Evolutionary conservation across 1,140 invertebrate genomes (phyloP).

Genomic region (Luehdorfia chinensis): DNA sequence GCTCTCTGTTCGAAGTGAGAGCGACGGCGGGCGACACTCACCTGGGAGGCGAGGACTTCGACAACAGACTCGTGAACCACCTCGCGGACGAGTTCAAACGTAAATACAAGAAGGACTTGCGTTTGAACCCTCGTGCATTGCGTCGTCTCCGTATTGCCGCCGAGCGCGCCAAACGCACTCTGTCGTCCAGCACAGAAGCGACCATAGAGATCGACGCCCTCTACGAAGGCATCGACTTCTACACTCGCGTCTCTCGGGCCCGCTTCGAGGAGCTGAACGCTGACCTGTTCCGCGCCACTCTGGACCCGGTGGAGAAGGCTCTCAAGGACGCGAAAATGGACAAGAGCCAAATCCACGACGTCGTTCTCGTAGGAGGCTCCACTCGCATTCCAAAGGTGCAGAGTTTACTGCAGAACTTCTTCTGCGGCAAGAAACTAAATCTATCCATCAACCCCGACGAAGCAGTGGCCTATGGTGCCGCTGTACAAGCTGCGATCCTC

Average conservation of each 20-base stretch:
- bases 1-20: slow-evolving; percentile 81
- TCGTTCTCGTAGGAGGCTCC: slow-evolving; percentile 83
- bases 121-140: slow-evolving; percentile 51
- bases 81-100: slow-evolving; percentile 73
- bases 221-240: slow-evolving; percentile 57
- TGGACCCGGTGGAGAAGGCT: slow-evolving; percentile 76
- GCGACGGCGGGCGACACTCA: slow-evolving; percentile 80
- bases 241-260: slow-evolving; percentile 53
- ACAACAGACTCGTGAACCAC: slow-evolving; percentile 85
- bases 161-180: slow-evolving; percentile 70
- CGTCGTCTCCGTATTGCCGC: slow-evolving; percentile 79
- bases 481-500: slow-evolving; percentile 56
- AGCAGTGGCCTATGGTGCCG: slow-evolving; percentile 64
- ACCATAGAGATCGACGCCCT: slow-evolving; percentile 65
- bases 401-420: slow-evolving; percentile 58
- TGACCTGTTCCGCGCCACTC: slow-evolving; percentile 66
- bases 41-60: slow-evolving; percentile 54
- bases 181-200: slow-evolving; percentile 65
- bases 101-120: slow-evolving; percentile 72
- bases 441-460: slow-evolving; percentile 71
- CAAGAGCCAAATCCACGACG: slow-evolving; percentile 80
- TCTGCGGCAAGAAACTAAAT: slow-evolving; percentile 53
- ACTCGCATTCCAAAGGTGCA: slow-evolving; percentile 78
- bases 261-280: slow-evolving; percentile 61
- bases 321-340: slow-evolving; percentile 81